Evolutionary conservation across 2,113 vertebrate genomes (phyloP).

Genomic region (Sterrhoptilus dennistouni): DNA sequence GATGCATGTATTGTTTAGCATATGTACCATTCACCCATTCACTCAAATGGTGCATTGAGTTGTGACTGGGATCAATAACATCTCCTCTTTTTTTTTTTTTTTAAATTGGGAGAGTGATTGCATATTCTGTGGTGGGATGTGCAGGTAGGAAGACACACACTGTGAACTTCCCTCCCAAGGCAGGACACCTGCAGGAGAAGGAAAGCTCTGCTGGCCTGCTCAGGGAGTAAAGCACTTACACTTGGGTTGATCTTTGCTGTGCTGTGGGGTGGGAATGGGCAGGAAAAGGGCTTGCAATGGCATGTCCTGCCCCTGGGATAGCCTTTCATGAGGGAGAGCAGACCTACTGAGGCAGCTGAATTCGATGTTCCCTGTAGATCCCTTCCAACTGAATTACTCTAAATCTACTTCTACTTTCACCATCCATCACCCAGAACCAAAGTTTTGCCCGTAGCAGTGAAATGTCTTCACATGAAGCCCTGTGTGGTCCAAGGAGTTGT

Average conservation of each 20-base stretch:
- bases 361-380: not conserved
- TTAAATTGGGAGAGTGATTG: not conserved
- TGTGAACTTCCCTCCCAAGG: not conserved
- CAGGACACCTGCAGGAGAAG: not conserved
- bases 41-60: not conserved
- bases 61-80: not conserved
- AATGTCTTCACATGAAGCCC: not conserved
- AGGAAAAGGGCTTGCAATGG: not conserved
- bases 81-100: too few species aligned
- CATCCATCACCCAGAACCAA: not conserved
- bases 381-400: not conserved
- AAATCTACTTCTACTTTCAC: not conserved
- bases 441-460: not conserved
- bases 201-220: not conserved
- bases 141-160: not conserved
- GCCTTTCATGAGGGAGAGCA: not conserved
- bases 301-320: not conserved
- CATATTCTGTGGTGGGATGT: not conserved
- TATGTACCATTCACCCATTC: not conserved
- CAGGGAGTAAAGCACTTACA: not conserved
- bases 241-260: not conserved
- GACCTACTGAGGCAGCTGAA: not conserved
- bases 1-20: not conserved
- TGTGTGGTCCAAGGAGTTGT: rapidly evolving
- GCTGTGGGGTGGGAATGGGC: not conserved